Percentiles rank a stretch among this genome's conserved stretches.
Evolutionary conservation across 2,888 invertebrate species (phyloP).

Genomic region (Oxytorus armatus): DNA sequence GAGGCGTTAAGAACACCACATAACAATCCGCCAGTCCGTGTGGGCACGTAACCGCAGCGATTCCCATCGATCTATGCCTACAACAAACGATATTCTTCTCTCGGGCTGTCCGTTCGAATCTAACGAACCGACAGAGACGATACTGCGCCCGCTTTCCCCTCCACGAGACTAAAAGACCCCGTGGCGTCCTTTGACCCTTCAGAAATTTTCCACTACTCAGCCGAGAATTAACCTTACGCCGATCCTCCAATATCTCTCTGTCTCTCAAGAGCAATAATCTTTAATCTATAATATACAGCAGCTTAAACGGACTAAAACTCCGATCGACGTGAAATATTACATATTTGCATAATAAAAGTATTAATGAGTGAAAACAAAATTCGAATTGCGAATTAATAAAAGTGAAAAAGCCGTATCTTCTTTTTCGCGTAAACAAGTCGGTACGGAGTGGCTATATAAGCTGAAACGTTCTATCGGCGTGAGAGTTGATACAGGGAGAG

Average conservation of each 20-base stretch:
- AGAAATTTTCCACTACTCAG: slow-evolving; percentile 40
- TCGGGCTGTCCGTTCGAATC: slow-evolving; percentile 43
- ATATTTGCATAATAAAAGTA: too few species aligned
- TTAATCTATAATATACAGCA: too few species aligned
- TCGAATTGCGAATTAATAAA: too few species aligned
- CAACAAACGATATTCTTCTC: slow-evolving; percentile 1
- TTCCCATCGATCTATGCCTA: slow-evolving; percentile 52
- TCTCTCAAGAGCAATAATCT: not conserved
- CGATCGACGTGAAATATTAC: too few species aligned
- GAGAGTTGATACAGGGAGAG: slow-evolving; percentile 21
- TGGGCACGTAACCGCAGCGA: slow-evolving; percentile 4
- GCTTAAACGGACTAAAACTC: too few species aligned
- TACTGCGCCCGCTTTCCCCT: slow-evolving; percentile 10
- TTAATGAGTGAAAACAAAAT: too few species aligned
- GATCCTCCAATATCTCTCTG: not conserved
- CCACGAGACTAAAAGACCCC: slow-evolving; percentile 23
- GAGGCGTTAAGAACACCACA: slow-evolving; percentile 15
- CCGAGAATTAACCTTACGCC: not conserved
- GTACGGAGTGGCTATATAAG: too few species aligned
- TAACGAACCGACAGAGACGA: slow-evolving; percentile 59
- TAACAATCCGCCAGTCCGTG: slow-evolving; percentile 10
- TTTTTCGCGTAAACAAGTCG: not conserved
- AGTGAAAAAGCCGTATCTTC: too few species aligned
- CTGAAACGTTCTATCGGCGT: slow-evolving; percentile 19
- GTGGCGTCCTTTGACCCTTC: slow-evolving; percentile 47